Evolutionary conservation across 2,888 invertebrate genomes (phyloP), one percentile per base, ranked within the genome.

Genomic region (Apotomis betuletana): DNA sequence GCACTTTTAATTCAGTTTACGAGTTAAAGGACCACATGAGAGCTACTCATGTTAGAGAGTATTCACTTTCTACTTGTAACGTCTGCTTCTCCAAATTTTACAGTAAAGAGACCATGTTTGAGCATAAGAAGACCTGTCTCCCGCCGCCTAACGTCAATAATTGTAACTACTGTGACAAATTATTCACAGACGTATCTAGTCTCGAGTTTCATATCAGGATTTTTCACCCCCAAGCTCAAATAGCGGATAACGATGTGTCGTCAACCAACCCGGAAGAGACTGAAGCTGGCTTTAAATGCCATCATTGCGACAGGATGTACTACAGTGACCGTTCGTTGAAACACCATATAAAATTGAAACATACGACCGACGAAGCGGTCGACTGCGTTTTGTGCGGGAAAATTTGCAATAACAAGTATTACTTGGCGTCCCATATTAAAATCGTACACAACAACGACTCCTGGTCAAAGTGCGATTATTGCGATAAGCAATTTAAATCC

Each of bases 331-430:
- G 90, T 9, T 91, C 91, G 0, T 68, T 91, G 0, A 90, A 89
- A 75, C 90, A 90, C 52, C 91, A 91, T 55, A 79, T 89, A 0
- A 91, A 91, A 52, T 63, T 91, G 1, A 91, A 91, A 77, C 91
- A 91, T 27, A 84, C 87, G 0, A 83, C 85, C 0, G 88, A 89
- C 2, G 86, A 89, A 46, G 83, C 80, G 0, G 83, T 89, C 0
- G 82, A 87, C 12, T 91, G 91, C n/a, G 77, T 82, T 4, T 68
- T 80, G 4, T 91, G 91, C 46, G 85, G 84, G 0, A 90, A 90
- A 77, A 77, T 88, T 0, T 91, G 88, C 77, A 90, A 79, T 27
- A 91, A 91, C 64, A 90, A 90, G 55, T 90, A 90, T 55, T 91
- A 90, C 49, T 75, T 91, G 0, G 89, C 88, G 0, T 87, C 88